phyloP scores from a whole-genome alignment of 2,888 invertebrate genomes.

The Protonemura montana region DNA sequence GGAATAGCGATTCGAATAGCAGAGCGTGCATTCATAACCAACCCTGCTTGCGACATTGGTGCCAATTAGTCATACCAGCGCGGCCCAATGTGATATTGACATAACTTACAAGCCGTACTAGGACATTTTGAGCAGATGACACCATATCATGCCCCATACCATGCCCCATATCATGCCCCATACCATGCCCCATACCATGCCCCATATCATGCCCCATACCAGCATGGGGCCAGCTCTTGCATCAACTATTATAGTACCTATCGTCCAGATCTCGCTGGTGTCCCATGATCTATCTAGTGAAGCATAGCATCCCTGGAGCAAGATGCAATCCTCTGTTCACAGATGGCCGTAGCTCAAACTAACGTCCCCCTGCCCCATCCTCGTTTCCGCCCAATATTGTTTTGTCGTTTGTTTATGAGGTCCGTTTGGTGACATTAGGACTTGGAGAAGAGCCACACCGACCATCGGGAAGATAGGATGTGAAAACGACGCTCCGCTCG shows the following conservation, averaged over 20 bases:
- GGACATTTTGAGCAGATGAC: not conserved
- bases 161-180: no score
- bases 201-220: no score
- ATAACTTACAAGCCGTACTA: not conserved
- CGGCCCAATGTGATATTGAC: not conserved
- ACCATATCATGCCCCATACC: no score
- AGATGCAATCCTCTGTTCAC: slow-evolving; percentile 17
- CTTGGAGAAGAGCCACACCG: slow-evolving; percentile 41
- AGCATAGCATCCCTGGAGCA: not conserved
- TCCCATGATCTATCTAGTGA: not conserved
- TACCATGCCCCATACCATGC: no score
- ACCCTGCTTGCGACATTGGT: not conserved
- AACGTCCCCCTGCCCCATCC: slow-evolving; percentile 39
- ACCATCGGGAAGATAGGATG: no score
- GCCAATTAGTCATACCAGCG: not conserved
- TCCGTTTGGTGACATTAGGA: slow-evolving; percentile 46
- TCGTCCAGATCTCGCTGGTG: not conserved
- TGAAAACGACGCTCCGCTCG: not conserved
- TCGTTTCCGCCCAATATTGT: slow-evolving; percentile 49
- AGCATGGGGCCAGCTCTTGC: not conserved
- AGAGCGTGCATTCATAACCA: not conserved
- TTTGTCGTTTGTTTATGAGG: slow-evolving; percentile 50
- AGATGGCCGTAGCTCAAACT: slow-evolving; percentile 27
- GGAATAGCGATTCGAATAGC: not conserved
- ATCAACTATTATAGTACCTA: not conserved